phyloP scores from a whole-genome alignment of 2,797 vertebrate genomes.

The Momotus momota region DNA sequence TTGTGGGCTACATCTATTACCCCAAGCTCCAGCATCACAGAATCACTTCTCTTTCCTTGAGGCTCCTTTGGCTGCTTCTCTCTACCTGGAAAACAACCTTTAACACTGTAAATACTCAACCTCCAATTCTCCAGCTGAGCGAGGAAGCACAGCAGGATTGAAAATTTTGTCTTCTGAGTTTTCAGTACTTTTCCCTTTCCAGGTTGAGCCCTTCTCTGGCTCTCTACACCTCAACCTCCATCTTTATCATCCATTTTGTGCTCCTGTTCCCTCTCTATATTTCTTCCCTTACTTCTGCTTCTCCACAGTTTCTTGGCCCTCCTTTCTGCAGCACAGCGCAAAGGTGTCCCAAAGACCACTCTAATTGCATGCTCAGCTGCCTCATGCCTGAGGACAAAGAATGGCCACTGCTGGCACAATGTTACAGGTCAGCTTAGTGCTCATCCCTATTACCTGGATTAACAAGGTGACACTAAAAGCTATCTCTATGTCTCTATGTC shows the following conservation, averaged over 20 bases:
- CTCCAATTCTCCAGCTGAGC: neutral
- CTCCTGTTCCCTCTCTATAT: neutral
- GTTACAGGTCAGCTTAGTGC: neutral
- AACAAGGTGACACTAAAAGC: slow-evolving; percentile 55
- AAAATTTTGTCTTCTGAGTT: neutral
- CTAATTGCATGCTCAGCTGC: neutral
- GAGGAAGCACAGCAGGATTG: neutral
- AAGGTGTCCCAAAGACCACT: neutral
- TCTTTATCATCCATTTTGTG: neutral
- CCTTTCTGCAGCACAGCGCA: neutral
- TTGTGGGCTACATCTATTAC: neutral
- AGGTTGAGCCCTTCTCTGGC: neutral
- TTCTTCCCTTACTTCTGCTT: neutral
- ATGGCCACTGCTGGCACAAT: neutral
- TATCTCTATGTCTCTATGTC: neutral
- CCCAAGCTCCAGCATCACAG: neutral
- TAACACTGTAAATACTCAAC: neutral
- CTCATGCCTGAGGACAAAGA: neutral
- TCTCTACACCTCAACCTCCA: neutral
- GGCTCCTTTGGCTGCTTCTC: neutral
- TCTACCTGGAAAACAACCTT: neutral
- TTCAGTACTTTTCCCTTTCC: neutral
- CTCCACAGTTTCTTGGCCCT: neutral
- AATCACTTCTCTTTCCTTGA: neutral
- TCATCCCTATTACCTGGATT: slow-evolving; percentile 7